phyloP scores from a whole-genome alignment of 1,140 invertebrate species.

The Musca vetustissima region DNA sequence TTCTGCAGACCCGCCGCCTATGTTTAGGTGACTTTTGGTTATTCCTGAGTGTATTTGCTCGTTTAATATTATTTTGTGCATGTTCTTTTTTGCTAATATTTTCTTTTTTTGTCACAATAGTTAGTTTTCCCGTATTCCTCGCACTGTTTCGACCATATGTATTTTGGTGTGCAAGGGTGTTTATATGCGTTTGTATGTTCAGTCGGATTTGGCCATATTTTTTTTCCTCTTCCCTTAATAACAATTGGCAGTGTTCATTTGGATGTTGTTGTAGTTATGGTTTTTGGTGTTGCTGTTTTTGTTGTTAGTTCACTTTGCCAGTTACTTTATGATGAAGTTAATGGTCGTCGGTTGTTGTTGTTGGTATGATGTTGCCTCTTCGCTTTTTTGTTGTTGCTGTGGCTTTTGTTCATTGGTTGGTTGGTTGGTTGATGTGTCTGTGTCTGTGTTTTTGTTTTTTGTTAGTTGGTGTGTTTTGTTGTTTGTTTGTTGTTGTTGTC shows the following conservation, averaged over 20 bases:
- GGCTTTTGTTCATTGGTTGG: background rate
- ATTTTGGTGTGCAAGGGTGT: background rate
- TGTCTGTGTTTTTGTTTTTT: background rate
- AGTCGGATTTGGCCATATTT: background rate
- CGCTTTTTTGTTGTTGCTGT: background rate
- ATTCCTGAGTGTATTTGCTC: no score
- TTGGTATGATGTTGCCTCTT: slow-evolving; percentile 3
- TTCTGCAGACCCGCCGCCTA: no score
- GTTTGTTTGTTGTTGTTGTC: slow-evolving; percentile 3
- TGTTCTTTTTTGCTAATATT: no score
- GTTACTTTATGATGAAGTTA: slow-evolving; percentile 14
- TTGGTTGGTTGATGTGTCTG: background rate
- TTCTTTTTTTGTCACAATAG: no score
- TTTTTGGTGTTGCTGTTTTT: background rate
- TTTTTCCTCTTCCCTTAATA: background rate
- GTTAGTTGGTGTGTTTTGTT: background rate
- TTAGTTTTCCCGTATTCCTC: no score
- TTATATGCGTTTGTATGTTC: background rate
- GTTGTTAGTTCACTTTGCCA: background rate
- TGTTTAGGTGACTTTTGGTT: no score
- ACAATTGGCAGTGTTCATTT: slow-evolving; percentile 3
- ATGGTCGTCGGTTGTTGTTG: slow-evolving; percentile 1
- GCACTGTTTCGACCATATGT: no score
- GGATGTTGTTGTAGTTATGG: no score
- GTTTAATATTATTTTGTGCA: no score